Base-by-base conservation (phyloP, 1,140 invertebrate species). In the Muscidifurax raptorellus region DNA sequence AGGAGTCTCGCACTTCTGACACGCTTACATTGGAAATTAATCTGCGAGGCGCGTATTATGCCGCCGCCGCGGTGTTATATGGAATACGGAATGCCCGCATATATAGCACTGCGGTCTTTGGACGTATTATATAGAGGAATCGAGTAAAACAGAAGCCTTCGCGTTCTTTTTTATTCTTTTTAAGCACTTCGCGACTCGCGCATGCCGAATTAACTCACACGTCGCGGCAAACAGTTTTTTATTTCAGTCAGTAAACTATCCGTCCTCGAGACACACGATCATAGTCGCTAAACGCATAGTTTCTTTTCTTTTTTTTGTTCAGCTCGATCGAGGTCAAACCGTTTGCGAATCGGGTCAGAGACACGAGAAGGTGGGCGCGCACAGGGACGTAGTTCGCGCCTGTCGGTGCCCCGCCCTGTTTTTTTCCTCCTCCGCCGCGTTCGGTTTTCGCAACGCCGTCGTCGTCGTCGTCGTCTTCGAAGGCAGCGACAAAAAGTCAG, bases 341-440 rank as follows among this genome's bases (percentile, higher is more conserved):
- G 78, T 36, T 85, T 28, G 72, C 36, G 59, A 85, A 85, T 75
- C 83, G 72, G 83, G 83, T 85, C 83, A 85, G 71, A 85, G 78
- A 69, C 47, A 69, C 71, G 40, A 76, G 77, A 66, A 85, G 52
- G 44, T 59, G 47, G 22, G 10, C 32, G 22, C 32, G 12, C 40
- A 10, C 82, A 83, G 82, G 64, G 25, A 83, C 64, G 82, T 83
- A 77, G 13, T 75, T 67, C 13, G 2, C 25, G 32, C 27, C 13
- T 15, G 22, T 2, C 10, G 30, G 82, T 27, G 67, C 76, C 82
- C 82, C 66, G 22, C 30, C 82, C 47, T 12, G 18, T 59, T 30
- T 74, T 75, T 78, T 66, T n/a, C 25, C 36, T n/a, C 22, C 7
- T n/a, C 6, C 15, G 28, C 22, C 6, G 18, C n/a, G 1, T 52